Conservation (phyloP, 2,888 invertebrate species). For the Ochropacha duplaris region DNA sequence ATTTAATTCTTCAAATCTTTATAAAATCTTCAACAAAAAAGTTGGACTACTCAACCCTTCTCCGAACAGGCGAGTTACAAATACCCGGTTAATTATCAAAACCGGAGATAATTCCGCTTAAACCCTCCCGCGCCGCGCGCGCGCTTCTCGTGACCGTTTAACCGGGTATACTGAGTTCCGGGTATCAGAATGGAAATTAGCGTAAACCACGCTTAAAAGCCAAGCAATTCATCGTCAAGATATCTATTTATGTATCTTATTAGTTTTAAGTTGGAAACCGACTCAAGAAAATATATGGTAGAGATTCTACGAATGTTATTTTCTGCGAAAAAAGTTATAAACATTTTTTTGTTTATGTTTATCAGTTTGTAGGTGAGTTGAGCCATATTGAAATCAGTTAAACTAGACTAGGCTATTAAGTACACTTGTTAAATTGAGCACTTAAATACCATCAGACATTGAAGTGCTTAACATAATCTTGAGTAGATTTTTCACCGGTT, state of each 20-base stretch:
- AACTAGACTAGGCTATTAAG: background rate
- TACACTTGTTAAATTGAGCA: background rate
- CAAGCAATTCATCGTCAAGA: slow-evolving; percentile 12
- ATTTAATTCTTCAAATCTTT: background rate
- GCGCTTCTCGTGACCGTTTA: background rate
- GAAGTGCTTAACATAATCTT: background rate
- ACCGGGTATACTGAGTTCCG: background rate
- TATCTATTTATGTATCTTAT: background rate
- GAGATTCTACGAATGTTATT: background rate
- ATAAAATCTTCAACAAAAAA: background rate
- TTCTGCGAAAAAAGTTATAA: background rate
- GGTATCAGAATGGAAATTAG: slow-evolving; percentile 4
- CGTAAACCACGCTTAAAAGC: slow-evolving; percentile 7
- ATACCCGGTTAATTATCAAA: slow-evolving; percentile 32
- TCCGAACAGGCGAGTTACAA: slow-evolving; percentile 13
- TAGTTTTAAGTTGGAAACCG: background rate
- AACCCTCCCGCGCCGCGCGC: slow-evolving; percentile 15
- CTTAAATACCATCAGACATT: background rate
- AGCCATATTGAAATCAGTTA: too few species aligned
- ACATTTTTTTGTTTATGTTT: too few species aligned
- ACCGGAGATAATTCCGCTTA: slow-evolving; percentile 31
- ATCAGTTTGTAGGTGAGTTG: too few species aligned
- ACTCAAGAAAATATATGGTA: background rate
- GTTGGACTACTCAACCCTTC: background rate
- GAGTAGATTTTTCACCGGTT: background rate